Evolutionary conservation across 2,888 invertebrate genomes (phyloP).

Genomic region (Chymomyza procnemis): DNA sequence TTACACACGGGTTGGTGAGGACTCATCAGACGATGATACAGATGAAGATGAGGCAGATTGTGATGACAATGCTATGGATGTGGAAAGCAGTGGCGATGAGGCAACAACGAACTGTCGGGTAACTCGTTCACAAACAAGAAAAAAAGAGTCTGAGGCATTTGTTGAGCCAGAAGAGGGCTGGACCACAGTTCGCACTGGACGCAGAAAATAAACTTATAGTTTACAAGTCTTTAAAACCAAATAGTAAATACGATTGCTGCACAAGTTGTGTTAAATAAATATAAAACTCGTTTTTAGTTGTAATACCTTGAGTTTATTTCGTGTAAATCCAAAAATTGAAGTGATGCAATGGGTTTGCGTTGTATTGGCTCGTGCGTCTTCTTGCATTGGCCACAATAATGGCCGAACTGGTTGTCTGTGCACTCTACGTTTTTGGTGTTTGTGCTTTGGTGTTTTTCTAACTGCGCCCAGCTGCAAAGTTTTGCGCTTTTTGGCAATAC

Average conservation of each 20-base stretch:
- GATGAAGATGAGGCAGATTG: slow-evolving; percentile 53
- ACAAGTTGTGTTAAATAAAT: background rate
- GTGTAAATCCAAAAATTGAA: slow-evolving; percentile 67
- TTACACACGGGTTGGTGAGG: slow-evolving; percentile 60
- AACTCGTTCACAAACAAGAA: slow-evolving; percentile 59
- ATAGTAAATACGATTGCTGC: background rate
- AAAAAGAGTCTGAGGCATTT: slow-evolving; percentile 58
- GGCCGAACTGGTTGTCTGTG: background rate
- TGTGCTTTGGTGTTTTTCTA: slow-evolving; percentile 8
- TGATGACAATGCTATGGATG: slow-evolving; percentile 30
- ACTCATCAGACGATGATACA: slow-evolving; percentile 77
- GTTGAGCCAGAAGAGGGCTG: slow-evolving; percentile 82
- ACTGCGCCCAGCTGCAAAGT: slow-evolving; percentile 53
- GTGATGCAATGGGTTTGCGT: slow-evolving; percentile 57
- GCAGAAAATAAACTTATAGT: slow-evolving; percentile 75
- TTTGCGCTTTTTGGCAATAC: slow-evolving; percentile 36
- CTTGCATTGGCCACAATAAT: slow-evolving; percentile 36
- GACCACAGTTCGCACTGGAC: slow-evolving; percentile 82
- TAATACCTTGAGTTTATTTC: slow-evolving; percentile 68
- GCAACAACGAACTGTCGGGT: slow-evolving; percentile 55
- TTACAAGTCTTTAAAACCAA: background rate
- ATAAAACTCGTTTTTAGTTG: slow-evolving; percentile 40
- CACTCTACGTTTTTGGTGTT: background rate
- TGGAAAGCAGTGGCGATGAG: slow-evolving; percentile 53
- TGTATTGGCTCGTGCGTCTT: slow-evolving; percentile 47